Evolutionary conservation across 1,140 invertebrate species (phyloP).

Genomic region (Aphaenogaster ashmeadi): DNA sequence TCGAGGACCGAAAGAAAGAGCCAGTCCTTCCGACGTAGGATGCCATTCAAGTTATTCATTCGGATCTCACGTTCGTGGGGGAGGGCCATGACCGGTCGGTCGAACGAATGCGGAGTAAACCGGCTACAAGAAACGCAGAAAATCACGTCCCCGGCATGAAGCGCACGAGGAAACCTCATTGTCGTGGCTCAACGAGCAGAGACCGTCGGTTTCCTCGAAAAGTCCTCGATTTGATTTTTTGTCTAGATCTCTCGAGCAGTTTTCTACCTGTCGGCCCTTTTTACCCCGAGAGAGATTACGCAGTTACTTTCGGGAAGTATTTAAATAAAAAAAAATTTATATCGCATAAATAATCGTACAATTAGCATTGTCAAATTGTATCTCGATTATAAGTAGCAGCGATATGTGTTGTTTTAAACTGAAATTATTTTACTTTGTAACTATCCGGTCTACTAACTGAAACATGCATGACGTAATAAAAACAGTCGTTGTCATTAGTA

Average conservation of each 20-base stretch:
- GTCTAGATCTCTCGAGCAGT: background rate
- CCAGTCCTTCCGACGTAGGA: conserved; percentile 61
- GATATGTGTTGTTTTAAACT: background rate
- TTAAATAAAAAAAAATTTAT: background rate
- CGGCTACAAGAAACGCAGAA: conserved; percentile 61
- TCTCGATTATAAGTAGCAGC: background rate
- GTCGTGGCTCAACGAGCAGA: conserved; percentile 30
- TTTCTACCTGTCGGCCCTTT: background rate
- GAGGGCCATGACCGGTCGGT: conserved; percentile 36
- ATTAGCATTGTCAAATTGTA: background rate
- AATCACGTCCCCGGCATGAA: conserved; percentile 53
- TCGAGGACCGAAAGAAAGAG: conserved; percentile 63
- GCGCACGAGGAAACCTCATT: conserved; percentile 42
- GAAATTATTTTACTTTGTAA: background rate
- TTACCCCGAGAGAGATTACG: background rate
- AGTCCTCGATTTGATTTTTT: conserved; percentile 32
- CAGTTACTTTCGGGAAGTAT: background rate
- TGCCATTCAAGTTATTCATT: conserved; percentile 75
- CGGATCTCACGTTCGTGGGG: conserved; percentile 57
- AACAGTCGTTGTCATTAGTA: background rate
- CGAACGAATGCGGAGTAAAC: conserved; percentile 63
- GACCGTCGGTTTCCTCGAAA: conserved; percentile 30
- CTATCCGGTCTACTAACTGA: background rate
- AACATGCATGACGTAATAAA: conserved; percentile 20
- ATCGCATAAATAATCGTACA: background rate